Evolutionary conservation across 2,797 vertebrate species (phyloP), one percentile per base, ranked within the genome.

Genomic region (Gorsachius magnificus): DNA sequence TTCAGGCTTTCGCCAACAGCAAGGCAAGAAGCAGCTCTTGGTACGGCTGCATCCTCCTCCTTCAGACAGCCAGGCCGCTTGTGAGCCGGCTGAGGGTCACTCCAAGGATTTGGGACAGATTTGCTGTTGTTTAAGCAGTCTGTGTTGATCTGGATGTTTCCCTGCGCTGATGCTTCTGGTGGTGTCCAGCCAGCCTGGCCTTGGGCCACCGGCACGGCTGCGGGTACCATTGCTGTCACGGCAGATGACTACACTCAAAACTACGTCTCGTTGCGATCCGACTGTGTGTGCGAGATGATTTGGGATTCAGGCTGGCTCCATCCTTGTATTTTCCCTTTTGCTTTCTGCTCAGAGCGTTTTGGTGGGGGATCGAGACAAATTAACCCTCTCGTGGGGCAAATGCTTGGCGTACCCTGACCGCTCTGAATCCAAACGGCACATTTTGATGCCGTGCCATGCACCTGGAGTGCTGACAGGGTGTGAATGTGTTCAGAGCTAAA

Each of bases 351-450:
- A 1, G 50, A 22, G 57, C 24, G 5, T 18, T 83, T 74, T 2
- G 11, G 9, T 65, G 20, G 8, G 5, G 6, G 51, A 33, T 17
- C 43, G 36, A n/a, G 68, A 57, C 53, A 45, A 26, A 26, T 35
- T 3, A 82, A 63, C 54, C 83, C 54, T 71, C 2, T 57, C 6
- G 9, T 1, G 3, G 18, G 57, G 35, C 74, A 35, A 14, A 41
- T 0, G 1, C 35, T 50, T 38, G 11, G 6, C 10, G 0, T 7
- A 0, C 50, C 50, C 53, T 79, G 31, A 7, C 31, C 0, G 0
- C 48, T 78, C 41, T 9, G 18, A 46, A 18, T 45, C 50, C 58
- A 15, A 1, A 10, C 8, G 0, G 54, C 33, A 60, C 4, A 8
- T 69, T 48, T 25, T 45, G 0, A 2, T 50, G 83, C 72, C 2